Percentiles rank a stretch among this genome's conserved stretches.
Conservation (phyloP, 1,140 invertebrate species). For the Philotrypesis tridentata region DNA sequence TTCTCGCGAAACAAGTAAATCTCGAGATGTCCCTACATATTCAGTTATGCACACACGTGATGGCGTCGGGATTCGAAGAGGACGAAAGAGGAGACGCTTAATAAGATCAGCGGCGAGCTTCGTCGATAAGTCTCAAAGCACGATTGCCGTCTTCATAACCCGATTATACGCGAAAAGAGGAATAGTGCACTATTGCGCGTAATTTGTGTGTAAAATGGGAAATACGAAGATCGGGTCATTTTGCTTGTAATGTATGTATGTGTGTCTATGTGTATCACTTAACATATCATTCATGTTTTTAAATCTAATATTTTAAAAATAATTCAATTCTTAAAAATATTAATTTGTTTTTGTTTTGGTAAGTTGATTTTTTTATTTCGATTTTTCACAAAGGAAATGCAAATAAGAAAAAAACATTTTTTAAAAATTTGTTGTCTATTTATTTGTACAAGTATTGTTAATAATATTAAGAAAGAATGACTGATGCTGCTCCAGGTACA, state of each 20-base stretch:
- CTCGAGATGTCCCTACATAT: neutral
- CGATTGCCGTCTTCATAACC: slow-evolving; percentile 45
- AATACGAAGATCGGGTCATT: neutral
- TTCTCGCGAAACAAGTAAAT: slow-evolving; percentile 46
- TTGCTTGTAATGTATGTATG: neutral
- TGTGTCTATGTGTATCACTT: neutral
- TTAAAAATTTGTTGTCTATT: too few relatives aligned
- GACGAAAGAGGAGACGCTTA: neutral
- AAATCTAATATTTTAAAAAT: too few relatives aligned
- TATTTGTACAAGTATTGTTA: too few relatives aligned
- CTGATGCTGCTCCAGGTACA: too few relatives aligned
- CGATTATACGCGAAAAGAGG: slow-evolving; percentile 41
- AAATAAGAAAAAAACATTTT: too few relatives aligned
- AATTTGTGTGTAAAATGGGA: slow-evolving; percentile 52
- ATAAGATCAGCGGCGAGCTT: slow-evolving; percentile 29
- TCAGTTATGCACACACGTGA: slow-evolving; percentile 9
- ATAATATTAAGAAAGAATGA: too few relatives aligned
- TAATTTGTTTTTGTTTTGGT: too few relatives aligned
- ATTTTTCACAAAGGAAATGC: too few relatives aligned
- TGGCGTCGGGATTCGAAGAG: slow-evolving; percentile 1
- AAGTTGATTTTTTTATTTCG: too few relatives aligned
- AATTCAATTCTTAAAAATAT: too few relatives aligned
- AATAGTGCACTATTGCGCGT: slow-evolving; percentile 44
- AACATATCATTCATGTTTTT: too few relatives aligned
- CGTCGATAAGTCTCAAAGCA: slow-evolving; percentile 13